These are phyloP conservation scores for Stegostoma tigrinum DNA, from an alignment of 2,113 vertebrate species.

Conservation along the genomic window DNA sequence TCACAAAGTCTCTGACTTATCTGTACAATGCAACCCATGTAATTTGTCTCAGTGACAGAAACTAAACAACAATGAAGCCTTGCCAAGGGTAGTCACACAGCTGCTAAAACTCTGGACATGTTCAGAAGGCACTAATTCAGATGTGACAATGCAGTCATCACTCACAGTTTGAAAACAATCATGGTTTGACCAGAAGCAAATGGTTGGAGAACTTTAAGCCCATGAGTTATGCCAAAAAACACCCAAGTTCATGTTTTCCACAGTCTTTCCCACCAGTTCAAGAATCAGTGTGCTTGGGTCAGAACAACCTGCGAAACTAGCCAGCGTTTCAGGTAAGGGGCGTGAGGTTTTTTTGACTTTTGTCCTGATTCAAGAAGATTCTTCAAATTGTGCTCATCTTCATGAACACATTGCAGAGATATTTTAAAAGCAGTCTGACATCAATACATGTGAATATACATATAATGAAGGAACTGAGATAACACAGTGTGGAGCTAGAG, in stretches of 20 bases:
- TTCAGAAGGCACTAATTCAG: background rate
- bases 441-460: background rate
- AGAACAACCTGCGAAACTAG: background rate
- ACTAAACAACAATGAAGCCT: background rate
- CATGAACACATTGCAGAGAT: background rate
- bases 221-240: background rate
- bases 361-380: background rate
- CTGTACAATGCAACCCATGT: constrained; percentile 29
- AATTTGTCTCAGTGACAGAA: constrained; percentile 31
- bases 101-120: background rate
- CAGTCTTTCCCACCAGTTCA: background rate
- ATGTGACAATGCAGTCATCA: background rate
- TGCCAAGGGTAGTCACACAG: background rate
- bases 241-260: background rate
- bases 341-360: too few relatives aligned
- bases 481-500: too few relatives aligned
- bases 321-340: background rate
- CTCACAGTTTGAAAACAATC: background rate
- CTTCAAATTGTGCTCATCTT: background rate
- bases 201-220: background rate
- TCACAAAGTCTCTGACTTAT: constrained; percentile 61
- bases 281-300: background rate
- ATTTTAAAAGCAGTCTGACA: background rate
- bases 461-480: too few relatives aligned
- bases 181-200: background rate